These are phyloP conservation scores for Lithophane ornitopus DNA, from an alignment of 2,888 invertebrate genomes.

Conservation along the genomic window DNA sequence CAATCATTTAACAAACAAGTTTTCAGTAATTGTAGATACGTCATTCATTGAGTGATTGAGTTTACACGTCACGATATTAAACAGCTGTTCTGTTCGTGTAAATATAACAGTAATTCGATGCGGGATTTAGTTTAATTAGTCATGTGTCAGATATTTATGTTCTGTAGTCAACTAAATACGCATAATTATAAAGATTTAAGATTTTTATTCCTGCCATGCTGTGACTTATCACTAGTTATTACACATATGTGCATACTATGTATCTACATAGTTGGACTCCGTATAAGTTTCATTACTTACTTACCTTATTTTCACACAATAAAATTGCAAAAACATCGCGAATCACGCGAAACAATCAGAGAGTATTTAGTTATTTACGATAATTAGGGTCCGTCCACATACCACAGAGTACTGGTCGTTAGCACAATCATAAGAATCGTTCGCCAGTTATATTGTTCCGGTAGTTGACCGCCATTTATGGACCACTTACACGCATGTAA, in stretches of 20 bases:
- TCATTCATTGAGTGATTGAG: not conserved
- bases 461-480: conserved; percentile 59
- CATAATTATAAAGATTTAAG: not conserved
- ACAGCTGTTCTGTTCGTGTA: not conserved
- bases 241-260: not conserved
- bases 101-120: conserved; percentile 13
- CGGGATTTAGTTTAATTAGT: not conserved
- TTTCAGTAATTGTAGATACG: not conserved
- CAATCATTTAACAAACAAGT: conserved; percentile 5
- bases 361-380: conserved; percentile 53
- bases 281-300: not conserved
- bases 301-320: not conserved
- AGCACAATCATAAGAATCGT: conserved; percentile 60
- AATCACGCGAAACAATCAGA: conserved; percentile 34
- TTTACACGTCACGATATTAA: not conserved
- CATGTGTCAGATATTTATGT: not conserved
- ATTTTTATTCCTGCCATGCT: not conserved
- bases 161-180: not conserved
- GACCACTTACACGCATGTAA: conserved; percentile 62
- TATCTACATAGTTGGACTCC: not conserved
- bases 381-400: conserved; percentile 52
- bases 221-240: not conserved
- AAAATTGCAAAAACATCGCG: conserved; percentile 18
- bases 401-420: conserved; percentile 46
- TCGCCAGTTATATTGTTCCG: conserved; percentile 64